These are phyloP conservation scores for Macaca fascicularis DNA, from an alignment of 2,113 vertebrate genomes.

Conservation along the genomic window T2T-MFA8v1.1 NC_088376.1:2426001-2426500, in stretches of 20 bases:
- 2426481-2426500: background rate
- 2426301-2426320: background rate
- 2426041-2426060: background rate
- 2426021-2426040: background rate
- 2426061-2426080: background rate
- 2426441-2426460: background rate
- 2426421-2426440: background rate
- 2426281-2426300: too few relatives aligned
- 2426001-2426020: background rate
- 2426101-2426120: background rate
- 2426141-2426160: background rate
- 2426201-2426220: background rate
- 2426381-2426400: background rate
- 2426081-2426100: background rate
- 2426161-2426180: background rate
- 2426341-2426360: background rate
- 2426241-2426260: too few relatives aligned
- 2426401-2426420: background rate
- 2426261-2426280: too few relatives aligned
- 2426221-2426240: background rate
- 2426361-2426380: background rate
- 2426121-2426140: background rate
- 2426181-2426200: background rate
- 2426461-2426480: background rate
- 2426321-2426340: background rate